Evolutionary conservation across 2,888 invertebrate species (phyloP).

Genomic region (Meteorus cinctellus): DNA sequence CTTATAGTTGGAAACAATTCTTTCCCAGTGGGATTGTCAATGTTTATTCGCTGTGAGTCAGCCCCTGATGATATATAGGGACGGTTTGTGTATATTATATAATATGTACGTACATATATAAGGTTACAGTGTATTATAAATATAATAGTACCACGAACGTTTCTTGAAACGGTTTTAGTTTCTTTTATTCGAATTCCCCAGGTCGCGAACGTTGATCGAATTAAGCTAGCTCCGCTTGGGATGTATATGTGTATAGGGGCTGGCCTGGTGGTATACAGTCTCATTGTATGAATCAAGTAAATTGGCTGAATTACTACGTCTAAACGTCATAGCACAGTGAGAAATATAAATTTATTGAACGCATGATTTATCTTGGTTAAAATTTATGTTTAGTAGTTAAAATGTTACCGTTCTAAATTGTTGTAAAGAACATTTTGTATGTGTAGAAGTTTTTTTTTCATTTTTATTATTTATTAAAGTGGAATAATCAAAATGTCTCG

Average conservation of each 20-base stretch:
- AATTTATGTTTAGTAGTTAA: neutral
- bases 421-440: no score
- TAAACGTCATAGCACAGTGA: conserved; percentile 51
- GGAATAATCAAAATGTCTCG: no score
- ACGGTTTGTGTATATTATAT: neutral
- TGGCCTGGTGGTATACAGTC: conserved; percentile 48
- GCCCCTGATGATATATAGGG: neutral
- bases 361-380: neutral
- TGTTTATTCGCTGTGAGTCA: neutral
- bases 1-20: neutral
- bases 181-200: neutral
- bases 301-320: conserved; percentile 64
- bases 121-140: conserved; percentile 6
- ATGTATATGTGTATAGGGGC: neutral
- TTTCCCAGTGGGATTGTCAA: neutral
- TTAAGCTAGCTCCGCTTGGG: neutral
- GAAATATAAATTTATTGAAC: conserved; percentile 19
- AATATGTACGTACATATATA: neutral
- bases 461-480: no score
- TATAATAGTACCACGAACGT: neutral
- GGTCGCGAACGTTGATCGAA: conserved; percentile 15
- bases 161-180: conserved; percentile 3
- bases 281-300: conserved; percentile 60
- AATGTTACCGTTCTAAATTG: no score
- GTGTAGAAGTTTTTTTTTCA: no score